Evolutionary conservation across 2,888 invertebrate genomes (phyloP), one percentile per base, ranked within the genome.

Genomic region (Torymus auratus): DNA sequence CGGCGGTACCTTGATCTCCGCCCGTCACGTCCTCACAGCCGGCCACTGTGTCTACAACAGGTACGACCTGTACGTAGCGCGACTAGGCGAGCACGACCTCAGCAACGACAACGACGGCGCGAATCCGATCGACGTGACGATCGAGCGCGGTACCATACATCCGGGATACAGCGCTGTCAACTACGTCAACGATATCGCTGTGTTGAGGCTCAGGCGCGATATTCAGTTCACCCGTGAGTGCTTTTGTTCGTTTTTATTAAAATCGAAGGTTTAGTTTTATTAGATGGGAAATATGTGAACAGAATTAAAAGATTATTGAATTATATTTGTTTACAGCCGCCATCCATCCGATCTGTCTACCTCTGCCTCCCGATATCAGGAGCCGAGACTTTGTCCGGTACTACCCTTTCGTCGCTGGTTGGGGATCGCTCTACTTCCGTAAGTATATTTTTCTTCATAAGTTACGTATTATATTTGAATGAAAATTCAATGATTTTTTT

Each of bases 1-100:
- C 85, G 97, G 96, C 0, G 96, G 95, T 2, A 93, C 94, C 15
- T 91, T 96, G 17, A 93, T 96, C 84, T 93, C 94, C 12, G 87
- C 92, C 1, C 91, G 92, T 0, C 96, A 96, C 88, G 93, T 97
- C 0, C 88, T 97, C 7, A 97, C 97, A 0, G 96, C 96, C 0
- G 95, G 93, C 0, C 96, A 96, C 88, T 96, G 96, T 88, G 94
- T 96, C 2, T 95, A 93, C 83, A 55, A 80, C 23, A 83, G 85
- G n/a, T 78, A 74, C 23, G 85, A 86, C 52, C 71, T 86, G 10
- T 79, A 64, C 11, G 83, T 95, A 2, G 95, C 95, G 0, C 93
- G 97, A 0, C 89, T 97, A 0, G 97, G 97, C 0, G 97, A 97
- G 86, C 93, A 96, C 86, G 94, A 96, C 90, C 87, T 96, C 41